phyloP scores from a whole-genome alignment of 2,797 vertebrate species.

The Chloroceryle inda region DNA sequence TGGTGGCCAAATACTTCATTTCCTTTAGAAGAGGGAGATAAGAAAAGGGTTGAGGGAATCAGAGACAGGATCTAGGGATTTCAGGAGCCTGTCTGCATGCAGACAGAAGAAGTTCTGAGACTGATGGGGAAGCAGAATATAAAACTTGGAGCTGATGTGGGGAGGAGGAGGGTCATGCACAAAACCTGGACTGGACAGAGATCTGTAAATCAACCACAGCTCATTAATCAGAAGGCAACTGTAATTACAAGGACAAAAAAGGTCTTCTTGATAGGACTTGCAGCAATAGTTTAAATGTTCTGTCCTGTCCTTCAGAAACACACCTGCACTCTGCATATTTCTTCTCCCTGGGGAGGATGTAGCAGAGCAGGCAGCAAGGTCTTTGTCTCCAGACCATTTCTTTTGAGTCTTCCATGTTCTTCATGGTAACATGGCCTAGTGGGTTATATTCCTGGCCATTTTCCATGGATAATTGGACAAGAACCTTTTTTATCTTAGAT shows the following conservation, averaged over 20 bases:
- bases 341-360: background rate
- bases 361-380: background rate
- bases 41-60: background rate
- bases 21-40: slow-evolving; percentile 21
- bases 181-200: background rate
- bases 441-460: background rate
- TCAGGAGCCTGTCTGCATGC: background rate
- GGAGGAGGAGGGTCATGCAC: background rate
- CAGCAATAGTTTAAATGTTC: background rate
- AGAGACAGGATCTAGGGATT: background rate
- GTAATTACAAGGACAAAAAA: background rate
- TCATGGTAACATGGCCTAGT: background rate
- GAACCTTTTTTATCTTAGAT: background rate
- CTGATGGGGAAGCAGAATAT: background rate
- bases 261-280: background rate
- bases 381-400: background rate
- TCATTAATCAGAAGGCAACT: background rate
- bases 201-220: background rate
- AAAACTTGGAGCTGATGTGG: background rate
- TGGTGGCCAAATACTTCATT: slow-evolving; percentile 10
- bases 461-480: background rate
- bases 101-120: background rate
- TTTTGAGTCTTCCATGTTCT: background rate
- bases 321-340: background rate
- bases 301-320: background rate